phyloP scores from a whole-genome alignment of 2,113 vertebrate species.

The Suncus etruscus region DNA sequence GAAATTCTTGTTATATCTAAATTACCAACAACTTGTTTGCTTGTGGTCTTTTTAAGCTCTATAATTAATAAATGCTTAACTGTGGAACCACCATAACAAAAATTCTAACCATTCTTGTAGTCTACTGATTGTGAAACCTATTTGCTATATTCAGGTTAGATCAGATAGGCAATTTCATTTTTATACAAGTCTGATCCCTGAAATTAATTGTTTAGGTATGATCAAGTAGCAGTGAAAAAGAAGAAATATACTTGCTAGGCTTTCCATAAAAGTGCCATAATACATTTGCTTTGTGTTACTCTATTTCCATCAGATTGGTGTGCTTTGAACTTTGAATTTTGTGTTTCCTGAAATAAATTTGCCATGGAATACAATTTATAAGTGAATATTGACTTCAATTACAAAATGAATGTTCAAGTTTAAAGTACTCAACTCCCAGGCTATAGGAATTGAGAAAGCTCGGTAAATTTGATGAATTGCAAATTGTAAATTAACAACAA shows the following conservation, averaged over 20 bases:
- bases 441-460: not conserved
- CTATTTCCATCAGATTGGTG: not conserved
- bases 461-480: not conserved
- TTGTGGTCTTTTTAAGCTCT: not conserved
- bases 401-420: not conserved
- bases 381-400: not conserved
- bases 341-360: not conserved
- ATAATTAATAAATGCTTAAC: not conserved
- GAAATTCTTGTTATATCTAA: conserved; percentile 23
- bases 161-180: not conserved
- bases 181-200: not conserved
- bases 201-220: not conserved
- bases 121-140: conserved; percentile 18
- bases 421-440: conserved; percentile 2
- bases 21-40: conserved; percentile 9
- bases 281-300: not conserved
- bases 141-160: not conserved
- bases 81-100: not conserved
- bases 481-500: not conserved
- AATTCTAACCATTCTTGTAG: conserved; percentile 66
- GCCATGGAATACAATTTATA: not conserved
- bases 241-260: not conserved
- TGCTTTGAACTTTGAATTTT: not conserved
- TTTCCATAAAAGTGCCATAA: not conserved
- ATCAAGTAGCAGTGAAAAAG: not conserved